phyloP scores from a whole-genome alignment of 2,113 vertebrate genomes.

The Pandion haliaetus region DNA sequence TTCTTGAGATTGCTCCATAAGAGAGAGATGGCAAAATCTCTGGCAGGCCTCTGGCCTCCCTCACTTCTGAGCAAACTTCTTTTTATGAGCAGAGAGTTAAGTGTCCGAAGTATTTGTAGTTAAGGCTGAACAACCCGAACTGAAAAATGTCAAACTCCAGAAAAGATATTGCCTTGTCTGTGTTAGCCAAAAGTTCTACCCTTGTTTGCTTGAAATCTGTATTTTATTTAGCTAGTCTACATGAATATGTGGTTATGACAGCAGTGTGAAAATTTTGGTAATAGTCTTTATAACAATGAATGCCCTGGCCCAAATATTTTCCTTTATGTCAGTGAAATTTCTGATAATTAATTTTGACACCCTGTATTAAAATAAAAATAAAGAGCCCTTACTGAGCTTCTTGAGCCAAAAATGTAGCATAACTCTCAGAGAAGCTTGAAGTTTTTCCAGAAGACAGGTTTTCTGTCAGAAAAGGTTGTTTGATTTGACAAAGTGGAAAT shows the following conservation, averaged over 20 bases:
- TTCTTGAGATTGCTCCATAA: not conserved
- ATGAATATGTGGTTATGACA: not conserved
- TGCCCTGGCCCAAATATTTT: not conserved
- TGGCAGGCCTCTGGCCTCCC: not conserved
- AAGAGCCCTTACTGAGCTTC: not conserved
- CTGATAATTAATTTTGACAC: slow-evolving; percentile 38
- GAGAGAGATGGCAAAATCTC: not conserved
- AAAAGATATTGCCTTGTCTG: not conserved
- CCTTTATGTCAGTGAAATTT: slow-evolving; percentile 26
- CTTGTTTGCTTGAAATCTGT: slow-evolving; percentile 8
- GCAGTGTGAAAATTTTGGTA: not conserved
- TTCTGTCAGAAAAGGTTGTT: not conserved
- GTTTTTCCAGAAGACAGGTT: not conserved
- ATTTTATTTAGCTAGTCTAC: slow-evolving; percentile 12
- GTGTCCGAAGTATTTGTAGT: not conserved
- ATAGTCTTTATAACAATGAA: slow-evolving; percentile 3
- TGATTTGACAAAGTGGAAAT: not conserved
- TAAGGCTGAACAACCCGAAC: not conserved
- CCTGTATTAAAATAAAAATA: slow-evolving; percentile 29
- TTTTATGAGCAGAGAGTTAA: not conserved
- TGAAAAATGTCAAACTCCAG: not conserved
- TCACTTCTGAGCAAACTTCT: not conserved
- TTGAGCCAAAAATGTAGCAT: slow-evolving; percentile 21
- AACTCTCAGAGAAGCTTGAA: not conserved
- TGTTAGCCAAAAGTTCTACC: not conserved